Percentiles rank a stretch among this genome's conserved stretches.
Evolutionary conservation across 2,113 vertebrate species (phyloP).

Genomic region (Coptodon bakossiorum): DNA sequence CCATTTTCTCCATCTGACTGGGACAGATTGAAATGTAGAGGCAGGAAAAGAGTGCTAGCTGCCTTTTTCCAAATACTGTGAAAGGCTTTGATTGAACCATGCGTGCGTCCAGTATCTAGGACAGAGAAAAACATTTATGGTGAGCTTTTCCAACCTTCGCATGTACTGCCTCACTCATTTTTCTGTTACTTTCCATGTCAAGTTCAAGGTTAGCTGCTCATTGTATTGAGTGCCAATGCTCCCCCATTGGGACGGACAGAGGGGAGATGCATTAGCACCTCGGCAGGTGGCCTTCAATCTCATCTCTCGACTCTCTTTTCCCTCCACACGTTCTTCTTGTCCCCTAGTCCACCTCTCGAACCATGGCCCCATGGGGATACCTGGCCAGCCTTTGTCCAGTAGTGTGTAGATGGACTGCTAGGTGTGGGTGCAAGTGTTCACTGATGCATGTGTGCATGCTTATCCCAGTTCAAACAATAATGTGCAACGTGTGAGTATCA

Average conservation of each 20-base stretch:
- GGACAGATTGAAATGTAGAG: background rate
- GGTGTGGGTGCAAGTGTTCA: background rate
- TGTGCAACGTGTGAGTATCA: background rate
- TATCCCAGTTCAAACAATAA: background rate
- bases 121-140: background rate
- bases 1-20: background rate
- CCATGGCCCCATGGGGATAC: background rate
- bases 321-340: background rate
- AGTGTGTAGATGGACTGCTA: background rate
- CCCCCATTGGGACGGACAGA: slow-evolving; percentile 32
- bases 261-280: slow-evolving; percentile 71
- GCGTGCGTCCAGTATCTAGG: background rate
- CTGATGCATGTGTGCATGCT: background rate
- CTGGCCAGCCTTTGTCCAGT: slow-evolving; percentile 12
- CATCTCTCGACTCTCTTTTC: slow-evolving; percentile 28
- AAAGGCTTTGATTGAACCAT: background rate
- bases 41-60: background rate
- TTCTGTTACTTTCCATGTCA: slow-evolving; percentile 15
- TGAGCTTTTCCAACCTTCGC: background rate
- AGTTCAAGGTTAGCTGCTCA: slow-evolving; percentile 72
- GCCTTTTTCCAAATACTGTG: slow-evolving; percentile 14
- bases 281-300: slow-evolving; percentile 59
- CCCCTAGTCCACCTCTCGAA: slow-evolving; percentile 1
- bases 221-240: slow-evolving; percentile 60
- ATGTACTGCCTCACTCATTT: slow-evolving; percentile 8